Evolutionary conservation across 2,113 vertebrate species (phyloP).

Genomic region (Cyprinodon tularosa): DNA sequence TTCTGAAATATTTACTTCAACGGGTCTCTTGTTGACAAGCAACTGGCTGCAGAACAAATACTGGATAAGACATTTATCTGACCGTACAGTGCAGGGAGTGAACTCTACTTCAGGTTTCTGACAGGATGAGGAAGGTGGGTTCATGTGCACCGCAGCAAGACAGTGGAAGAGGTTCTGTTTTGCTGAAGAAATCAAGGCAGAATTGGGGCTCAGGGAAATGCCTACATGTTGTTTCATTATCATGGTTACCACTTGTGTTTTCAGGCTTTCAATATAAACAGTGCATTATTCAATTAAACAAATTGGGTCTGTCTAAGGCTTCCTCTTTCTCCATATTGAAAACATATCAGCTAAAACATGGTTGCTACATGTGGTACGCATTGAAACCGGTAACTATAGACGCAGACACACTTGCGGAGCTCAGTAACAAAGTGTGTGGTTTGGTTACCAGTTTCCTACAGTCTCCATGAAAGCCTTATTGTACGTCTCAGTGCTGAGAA

Average conservation of each 20-base stretch:
- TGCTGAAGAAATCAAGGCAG: conserved; percentile 35
- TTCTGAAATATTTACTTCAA: conserved; percentile 72
- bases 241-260: conserved; percentile 50
- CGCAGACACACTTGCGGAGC: conserved; percentile 36
- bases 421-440: conserved; percentile 67
- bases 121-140: conserved; percentile 40
- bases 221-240: conserved; percentile 3
- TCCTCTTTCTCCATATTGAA: conserved; percentile 58
- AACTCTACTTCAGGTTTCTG: conserved; percentile 56
- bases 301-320: conserved; percentile 11
- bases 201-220: conserved; percentile 33
- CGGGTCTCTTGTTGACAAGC: conserved; percentile 73
- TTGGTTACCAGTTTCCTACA: conserved; percentile 56
- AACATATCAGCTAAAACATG: conserved; percentile 64
- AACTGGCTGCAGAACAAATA: conserved; percentile 70
- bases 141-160: conserved; percentile 26
- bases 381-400: conserved; percentile 65
- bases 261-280: conserved; percentile 46
- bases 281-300: conserved; percentile 41
- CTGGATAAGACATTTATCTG: conserved; percentile 59
- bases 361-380: conserved; percentile 70
- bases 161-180: conserved; percentile 50
- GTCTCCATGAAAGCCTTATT: conserved; percentile 68
- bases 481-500: conserved; percentile 54
- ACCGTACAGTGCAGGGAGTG: conserved; percentile 33